phyloP scores from a whole-genome alignment of 2,113 vertebrate species.

The Rhineura floridana region DNA sequence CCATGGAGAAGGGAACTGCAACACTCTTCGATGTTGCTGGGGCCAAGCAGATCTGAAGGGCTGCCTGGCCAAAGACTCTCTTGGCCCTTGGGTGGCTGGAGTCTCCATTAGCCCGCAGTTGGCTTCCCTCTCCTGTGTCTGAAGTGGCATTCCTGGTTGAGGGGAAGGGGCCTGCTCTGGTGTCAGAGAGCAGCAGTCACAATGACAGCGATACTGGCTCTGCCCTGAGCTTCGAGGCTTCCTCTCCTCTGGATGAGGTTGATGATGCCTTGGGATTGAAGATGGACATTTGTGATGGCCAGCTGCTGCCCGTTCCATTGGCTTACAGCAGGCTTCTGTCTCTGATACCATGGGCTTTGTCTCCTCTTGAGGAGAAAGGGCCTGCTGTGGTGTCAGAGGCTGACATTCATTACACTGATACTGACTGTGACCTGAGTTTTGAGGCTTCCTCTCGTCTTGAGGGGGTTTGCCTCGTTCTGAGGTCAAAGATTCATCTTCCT shows the following conservation, averaged over 20 bases:
- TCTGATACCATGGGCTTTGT: too few relatives aligned
- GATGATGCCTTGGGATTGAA: too few relatives aligned
- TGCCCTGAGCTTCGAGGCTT: not conserved
- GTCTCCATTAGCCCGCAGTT: fast-evolving
- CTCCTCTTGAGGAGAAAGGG: too few relatives aligned
- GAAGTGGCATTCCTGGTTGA: not conserved
- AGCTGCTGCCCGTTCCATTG: too few relatives aligned
- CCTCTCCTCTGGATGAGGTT: too few relatives aligned
- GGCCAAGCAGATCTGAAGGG: not conserved
- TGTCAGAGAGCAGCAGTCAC: fast-evolving
- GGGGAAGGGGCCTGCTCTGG: fast-evolving
- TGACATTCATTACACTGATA: too few relatives aligned
- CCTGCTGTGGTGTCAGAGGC: too few relatives aligned
- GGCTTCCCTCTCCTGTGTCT: not conserved
- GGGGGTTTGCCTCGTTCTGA: not conserved
- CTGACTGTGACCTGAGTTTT: too few relatives aligned
- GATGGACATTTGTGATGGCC: too few relatives aligned
- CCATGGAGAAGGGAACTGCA: conserved; percentile 18
- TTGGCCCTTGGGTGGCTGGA: not conserved
- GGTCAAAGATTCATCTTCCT: not conserved
- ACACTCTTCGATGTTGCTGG: not conserved
- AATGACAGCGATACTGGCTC: not conserved
- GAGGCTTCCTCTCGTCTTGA: not conserved
- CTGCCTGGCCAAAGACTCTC: not conserved
- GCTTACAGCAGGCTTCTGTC: too few relatives aligned